Evolutionary conservation across 2,113 vertebrate species (phyloP), one percentile per base, ranked within the genome.

Genomic region (Phalacrocorax carbo): DNA sequence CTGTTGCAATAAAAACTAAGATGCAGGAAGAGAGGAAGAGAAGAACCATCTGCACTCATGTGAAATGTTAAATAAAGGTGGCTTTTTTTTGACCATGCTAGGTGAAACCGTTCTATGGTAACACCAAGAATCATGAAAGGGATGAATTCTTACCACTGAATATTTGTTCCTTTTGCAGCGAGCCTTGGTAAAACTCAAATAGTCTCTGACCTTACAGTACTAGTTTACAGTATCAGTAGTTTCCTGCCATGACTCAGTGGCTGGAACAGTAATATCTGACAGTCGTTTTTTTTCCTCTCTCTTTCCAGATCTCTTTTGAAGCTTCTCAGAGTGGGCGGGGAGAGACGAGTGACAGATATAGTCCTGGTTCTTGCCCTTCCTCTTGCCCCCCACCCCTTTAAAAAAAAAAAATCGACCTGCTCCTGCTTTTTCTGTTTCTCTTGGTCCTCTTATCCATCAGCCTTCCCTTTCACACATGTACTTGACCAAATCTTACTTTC

Each of bases 201-300:
- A 49, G 27, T 62, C 55, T 94, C 66, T 96, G 97, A 94, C 87
- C 91, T 96, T 95, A 93, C 64, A 78, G 75, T 86, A 73, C 51
- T 81, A 55, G 87, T 95, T 96, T 97, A 96, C 91, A 96, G 72
- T 94, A 96, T 96, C 95, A 96, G 89, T 96, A 95, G 95, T 96
- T 97, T 97, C 94, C 94, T 97, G 96, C 87, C 96, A 90, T 97
- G 95, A 97, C 91, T 97, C 97, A 97, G 93, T 96, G 93, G 79
- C 82, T 96, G 89, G 96, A 97, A 97, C 96, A 94, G 91, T 97
- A 96, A 96, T 97, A 97, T 95, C 95, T 95, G 91, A 91, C 89
- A 93, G 84, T 85, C 7, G 4, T 90, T 90, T 92, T 92, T 97
- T 97, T 96, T 73, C 93, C 94, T 95, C 57, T 94, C 70, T 95